Conservation (phyloP, 2,113 vertebrate genomes). For the Urocolius indicus region DNA sequence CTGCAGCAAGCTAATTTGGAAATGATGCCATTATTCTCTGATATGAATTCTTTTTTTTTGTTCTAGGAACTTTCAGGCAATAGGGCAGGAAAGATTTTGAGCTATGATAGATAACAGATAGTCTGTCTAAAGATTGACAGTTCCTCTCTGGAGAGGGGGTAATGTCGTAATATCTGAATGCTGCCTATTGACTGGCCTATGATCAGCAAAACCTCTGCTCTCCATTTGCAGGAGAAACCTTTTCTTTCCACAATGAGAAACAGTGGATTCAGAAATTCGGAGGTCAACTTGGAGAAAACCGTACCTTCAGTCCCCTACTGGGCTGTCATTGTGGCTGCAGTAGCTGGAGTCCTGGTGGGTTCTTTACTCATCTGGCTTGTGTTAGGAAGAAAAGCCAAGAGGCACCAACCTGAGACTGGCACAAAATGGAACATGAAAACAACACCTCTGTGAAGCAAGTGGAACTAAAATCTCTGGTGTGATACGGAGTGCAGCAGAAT, state of each 20-base stretch:
- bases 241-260: constrained; percentile 86
- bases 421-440: background rate
- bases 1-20: background rate
- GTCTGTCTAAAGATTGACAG: background rate
- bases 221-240: constrained; percentile 81
- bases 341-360: constrained; percentile 76
- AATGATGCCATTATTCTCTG: background rate
- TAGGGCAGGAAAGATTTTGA: background rate
- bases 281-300: background rate
- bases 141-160: background rate
- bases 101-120: background rate
- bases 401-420: fast-evolving
- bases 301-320: constrained; percentile 69
- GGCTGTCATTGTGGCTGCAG: constrained; percentile 77
- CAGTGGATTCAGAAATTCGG: constrained; percentile 63
- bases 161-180: background rate
- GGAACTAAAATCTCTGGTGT: background rate
- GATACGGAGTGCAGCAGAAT: background rate
- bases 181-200: background rate
- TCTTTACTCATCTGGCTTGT: constrained; percentile 58
- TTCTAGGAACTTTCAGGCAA: background rate
- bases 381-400: constrained; percentile 55
- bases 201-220: background rate
- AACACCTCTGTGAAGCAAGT: background rate
- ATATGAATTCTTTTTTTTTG: background rate